Conservation (phyloP, 2,888 invertebrate species). For the Scelioninae gen. 2 region DNA sequence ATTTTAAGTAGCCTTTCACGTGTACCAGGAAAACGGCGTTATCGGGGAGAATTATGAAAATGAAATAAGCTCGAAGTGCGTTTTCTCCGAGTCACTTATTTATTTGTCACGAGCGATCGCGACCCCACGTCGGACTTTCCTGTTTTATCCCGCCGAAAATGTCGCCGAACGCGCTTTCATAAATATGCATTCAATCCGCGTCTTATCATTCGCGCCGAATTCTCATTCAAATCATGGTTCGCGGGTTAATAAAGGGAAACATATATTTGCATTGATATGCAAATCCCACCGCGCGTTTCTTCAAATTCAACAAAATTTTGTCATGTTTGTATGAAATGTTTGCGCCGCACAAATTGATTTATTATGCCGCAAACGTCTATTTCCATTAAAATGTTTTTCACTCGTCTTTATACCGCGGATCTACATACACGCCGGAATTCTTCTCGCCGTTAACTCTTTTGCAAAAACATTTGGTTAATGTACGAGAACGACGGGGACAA, state of each 20-base stretch:
- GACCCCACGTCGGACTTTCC: conserved; percentile 12
- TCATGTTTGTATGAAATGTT: conserved; percentile 22
- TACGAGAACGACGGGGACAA: no score
- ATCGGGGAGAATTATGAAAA: conserved; percentile 48
- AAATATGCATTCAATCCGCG: conserved; percentile 54
- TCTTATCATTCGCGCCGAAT: conserved; percentile 47
- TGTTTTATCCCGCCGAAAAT: conserved; percentile 24
- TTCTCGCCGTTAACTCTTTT: no score
- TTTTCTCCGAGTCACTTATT: conserved; percentile 10
- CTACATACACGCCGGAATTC: no score
- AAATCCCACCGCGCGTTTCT: conserved; percentile 37
- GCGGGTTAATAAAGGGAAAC: conserved; percentile 50
- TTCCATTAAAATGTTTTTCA: conserved; percentile 21
- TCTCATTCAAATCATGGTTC: conserved; percentile 51
- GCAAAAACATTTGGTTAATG: no score
- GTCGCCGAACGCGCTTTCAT: conserved; percentile 41
- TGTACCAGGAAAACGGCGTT: conserved; percentile 34
- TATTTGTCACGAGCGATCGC: conserved; percentile 48
- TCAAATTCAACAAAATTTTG: conserved; percentile 33
- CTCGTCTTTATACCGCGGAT: no score
- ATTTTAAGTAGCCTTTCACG: conserved; percentile 41
- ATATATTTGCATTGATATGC: conserved; percentile 53
- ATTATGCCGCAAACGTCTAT: conserved; percentile 29
- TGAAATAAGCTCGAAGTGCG: conserved; percentile 38
- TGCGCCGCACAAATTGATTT: conserved; percentile 37